Conservation (phyloP, 2,797 vertebrate genomes). For the Microctenopoma stevenorrisi region DNA sequence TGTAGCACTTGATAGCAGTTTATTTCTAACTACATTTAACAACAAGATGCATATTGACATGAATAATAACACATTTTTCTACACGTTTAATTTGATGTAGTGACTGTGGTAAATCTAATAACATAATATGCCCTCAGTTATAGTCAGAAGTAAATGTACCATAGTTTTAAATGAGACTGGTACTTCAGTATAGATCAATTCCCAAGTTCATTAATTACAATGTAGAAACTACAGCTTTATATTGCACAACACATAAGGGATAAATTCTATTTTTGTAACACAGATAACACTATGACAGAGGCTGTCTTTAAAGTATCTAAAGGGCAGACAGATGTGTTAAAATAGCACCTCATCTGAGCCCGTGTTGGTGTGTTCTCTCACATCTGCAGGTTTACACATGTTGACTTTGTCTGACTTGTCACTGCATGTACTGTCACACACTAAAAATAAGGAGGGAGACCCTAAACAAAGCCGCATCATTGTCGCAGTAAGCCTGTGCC, state of each 20-base stretch:
- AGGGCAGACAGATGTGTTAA: not conserved
- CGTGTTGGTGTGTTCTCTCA: conserved; percentile 2
- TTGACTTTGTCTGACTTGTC: conserved; percentile 63
- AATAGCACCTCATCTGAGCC: conserved; percentile 3
- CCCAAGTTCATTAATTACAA: not conserved
- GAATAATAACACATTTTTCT: not conserved
- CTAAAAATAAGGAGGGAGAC: conserved; percentile 61
- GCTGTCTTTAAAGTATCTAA: conserved; percentile 2
- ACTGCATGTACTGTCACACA: conserved; percentile 38
- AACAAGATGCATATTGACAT: not conserved
- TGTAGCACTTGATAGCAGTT: not conserved
- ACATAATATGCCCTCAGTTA: not conserved
- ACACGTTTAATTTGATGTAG: not conserved
- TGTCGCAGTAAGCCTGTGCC: conserved; percentile 17
- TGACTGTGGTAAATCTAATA: not conserved
- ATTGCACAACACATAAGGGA: not conserved
- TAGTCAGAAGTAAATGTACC: not conserved
- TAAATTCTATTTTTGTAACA: conserved; percentile 1
- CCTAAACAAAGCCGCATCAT: conserved; percentile 37
- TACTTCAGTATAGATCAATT: conserved; percentile 16
- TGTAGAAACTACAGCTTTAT: not conserved
- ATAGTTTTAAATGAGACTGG: not conserved
- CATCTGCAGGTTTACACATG: conserved; percentile 27
- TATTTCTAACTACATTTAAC: not conserved
- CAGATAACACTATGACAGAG: not conserved